Base-by-base conservation (phyloP, 1,140 invertebrate species). In the Cydia pomonella region DNA sequence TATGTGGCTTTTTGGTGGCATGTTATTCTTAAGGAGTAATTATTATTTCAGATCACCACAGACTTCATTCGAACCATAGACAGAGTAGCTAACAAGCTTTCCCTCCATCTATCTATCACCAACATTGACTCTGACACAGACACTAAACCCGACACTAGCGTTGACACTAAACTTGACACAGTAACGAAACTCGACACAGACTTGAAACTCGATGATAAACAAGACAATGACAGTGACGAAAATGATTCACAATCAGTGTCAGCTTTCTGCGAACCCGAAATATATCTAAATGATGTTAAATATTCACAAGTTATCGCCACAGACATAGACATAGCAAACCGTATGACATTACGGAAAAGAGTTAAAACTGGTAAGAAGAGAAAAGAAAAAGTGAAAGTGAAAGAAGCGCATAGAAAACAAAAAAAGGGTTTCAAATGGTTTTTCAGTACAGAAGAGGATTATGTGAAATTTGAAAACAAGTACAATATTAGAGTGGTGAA, bases 401-500 rank as follows among this genome's bases (percentile, higher is more conserved):
- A 69, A 18, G 2, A 66, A 33, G 16, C 10, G n/a, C 9, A 9
- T 13, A 29, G 12, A 63, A n/a, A 16, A 69, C 63, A 38, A 10
- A 64, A 69, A n/a, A 69, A 69, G 18, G 64, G 64, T 18, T 69
- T 69, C 64, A 69, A 69, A 69, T 69, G 64, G 64, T 69, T 69
- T 33, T 69, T 69, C 29, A 69, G 64, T 41, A 69, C 27, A 1
- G 64, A 69, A 38, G 64, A 69, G 16, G 64, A 69, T 69, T 69
- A 69, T 18, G 27, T 69, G 2, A 69, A 38, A 10, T 69, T 69
- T 33, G 64, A 69, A 3, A 69, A 18, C 18, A 69, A 69, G 7
- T 69, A 69, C 7, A 69, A 69, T n/a, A 69, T 69, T 29, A 53
- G 27, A 18, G 72, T 73, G 16, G 72, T 59, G 16, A 50, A 50